Conservation (phyloP, 2,113 vertebrate genomes). For the Nycticryphes semicollaris region DNA sequence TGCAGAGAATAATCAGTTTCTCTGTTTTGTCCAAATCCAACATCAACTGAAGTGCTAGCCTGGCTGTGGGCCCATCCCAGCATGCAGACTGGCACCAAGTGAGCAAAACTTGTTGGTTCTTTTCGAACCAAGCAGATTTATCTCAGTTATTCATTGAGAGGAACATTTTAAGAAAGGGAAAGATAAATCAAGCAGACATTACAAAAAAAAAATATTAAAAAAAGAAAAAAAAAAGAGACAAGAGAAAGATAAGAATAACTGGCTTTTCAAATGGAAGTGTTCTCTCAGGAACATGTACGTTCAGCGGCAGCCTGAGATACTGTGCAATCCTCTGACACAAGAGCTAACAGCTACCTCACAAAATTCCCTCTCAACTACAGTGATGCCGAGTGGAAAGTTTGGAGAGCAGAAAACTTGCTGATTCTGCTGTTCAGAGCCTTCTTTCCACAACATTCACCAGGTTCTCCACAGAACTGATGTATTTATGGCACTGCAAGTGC, state of each 20-base stretch:
- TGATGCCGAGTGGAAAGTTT: neutral
- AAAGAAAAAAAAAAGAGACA: neutral
- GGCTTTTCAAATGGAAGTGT: neutral
- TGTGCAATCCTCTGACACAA: neutral
- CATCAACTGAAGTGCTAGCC: neutral
- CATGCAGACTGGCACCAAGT: neutral
- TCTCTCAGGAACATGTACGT: fast-evolving
- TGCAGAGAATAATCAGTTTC: neutral
- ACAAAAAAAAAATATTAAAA: neutral
- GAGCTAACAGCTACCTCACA: neutral
- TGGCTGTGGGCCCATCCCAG: neutral
- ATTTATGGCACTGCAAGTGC: neutral
- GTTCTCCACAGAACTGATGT: neutral
- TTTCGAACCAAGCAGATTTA: neutral
- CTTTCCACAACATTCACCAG: neutral
- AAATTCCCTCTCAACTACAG: neutral
- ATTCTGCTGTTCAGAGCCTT: neutral
- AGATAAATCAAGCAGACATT: neutral
- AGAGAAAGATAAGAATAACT: neutral
- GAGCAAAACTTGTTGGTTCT: neutral
- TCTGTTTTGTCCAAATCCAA: neutral
- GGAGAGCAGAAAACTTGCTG: neutral
- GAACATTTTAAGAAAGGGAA: neutral
- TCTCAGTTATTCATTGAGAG: neutral
- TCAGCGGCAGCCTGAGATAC: neutral